Evolutionary conservation across 2,113 vertebrate genomes (phyloP), one percentile per base, ranked within the genome.

Genomic region (Lichenostomus cassidix): DNA sequence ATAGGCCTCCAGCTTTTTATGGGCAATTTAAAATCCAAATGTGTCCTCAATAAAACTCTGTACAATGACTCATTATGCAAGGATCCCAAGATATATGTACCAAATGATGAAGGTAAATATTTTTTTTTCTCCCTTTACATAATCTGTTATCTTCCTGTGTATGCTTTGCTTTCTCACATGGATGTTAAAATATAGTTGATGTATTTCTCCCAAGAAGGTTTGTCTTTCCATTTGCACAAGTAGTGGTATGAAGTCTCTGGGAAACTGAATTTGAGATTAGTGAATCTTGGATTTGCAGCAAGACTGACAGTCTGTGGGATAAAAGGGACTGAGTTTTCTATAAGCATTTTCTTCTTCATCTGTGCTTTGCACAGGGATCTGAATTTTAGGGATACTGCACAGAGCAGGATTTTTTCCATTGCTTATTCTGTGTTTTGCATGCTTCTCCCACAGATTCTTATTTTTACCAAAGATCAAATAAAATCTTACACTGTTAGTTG

Each of bases 1-100:
- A 98, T 99, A 88, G 99, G 99, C 85, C 98, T 99, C 79, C 99
- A 99, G 97, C 99, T 99, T 85, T 99, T 99, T 96, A 99, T 99
- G 98, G 99, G 99, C 12, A 99, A 99, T 97, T 98, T 99, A 83
- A 98, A 96, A 74, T 98, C 98, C 95, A 99, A 99, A 68, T 99
- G 99, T 42, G 95, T 99, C 69, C 97, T 97, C 74, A 62, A 89
- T 10, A 58, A n/a, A 20, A 4, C 4, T 37, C 1, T 0, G 0
- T 95, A 82, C 71, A 65, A 53, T 41, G 96, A 96, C 28, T 91
- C 89, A 0, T 35, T 95, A 1, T 97, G 96, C 74, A 76, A 64
- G 68, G 92, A 96, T 39, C 67, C 89, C 53, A 95, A 93, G 65
- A 69, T 84, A 52, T 71, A 88, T 8, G 6, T 35, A 23, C 16